Evolutionary conservation across 2,888 invertebrate species (phyloP).

Genomic region (Nephrotoma guestfalica): DNA sequence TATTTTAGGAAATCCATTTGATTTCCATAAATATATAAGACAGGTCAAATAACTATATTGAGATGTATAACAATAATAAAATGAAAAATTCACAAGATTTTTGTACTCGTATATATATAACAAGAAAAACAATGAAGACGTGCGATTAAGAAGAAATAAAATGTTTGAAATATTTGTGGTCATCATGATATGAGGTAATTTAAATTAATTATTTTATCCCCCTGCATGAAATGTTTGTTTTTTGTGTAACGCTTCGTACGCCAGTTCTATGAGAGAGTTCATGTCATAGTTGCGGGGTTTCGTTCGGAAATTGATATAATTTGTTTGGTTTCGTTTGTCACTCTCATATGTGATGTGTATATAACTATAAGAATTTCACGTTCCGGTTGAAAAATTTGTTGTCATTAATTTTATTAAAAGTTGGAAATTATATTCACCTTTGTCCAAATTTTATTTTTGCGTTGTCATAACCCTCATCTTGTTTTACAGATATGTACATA

Average conservation of each 20-base stretch:
- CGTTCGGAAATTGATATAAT: neutral
- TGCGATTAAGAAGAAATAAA: neutral
- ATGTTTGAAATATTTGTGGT: neutral
- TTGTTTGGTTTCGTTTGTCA: neutral
- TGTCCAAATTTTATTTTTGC: neutral
- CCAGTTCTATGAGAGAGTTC: neutral
- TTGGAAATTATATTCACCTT: neutral
- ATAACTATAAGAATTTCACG: neutral
- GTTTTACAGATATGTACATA: neutral
- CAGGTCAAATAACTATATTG: neutral
- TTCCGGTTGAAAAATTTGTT: neutral
- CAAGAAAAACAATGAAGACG: neutral
- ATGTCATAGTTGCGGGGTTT: neutral
- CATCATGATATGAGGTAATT: neutral
- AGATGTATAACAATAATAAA: neutral
- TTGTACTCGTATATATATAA: neutral
- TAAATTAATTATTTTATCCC: neutral
- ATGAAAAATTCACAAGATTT: neutral
- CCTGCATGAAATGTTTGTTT: neutral
- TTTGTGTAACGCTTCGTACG: neutral
- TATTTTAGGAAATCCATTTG: neutral
- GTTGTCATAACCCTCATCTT: neutral
- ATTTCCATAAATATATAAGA: neutral
- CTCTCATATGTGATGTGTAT: neutral
- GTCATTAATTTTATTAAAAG: neutral